These are phyloP conservation scores for Siniperca undulata DNA, from an alignment of 2,797 vertebrate genomes.

Conservation along the genomic window DNA sequence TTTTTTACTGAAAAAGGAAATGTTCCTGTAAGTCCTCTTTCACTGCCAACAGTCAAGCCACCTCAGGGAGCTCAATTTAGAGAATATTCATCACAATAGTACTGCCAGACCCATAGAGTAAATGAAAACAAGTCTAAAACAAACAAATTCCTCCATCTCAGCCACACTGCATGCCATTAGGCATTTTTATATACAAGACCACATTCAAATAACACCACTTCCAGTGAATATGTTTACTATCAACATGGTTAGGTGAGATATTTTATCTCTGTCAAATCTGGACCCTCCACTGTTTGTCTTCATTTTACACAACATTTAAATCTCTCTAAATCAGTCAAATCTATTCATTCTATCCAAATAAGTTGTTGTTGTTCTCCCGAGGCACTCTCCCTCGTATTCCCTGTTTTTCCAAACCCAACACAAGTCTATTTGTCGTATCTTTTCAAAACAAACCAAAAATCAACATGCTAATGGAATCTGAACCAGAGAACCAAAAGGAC, in stretches of 20 bases:
- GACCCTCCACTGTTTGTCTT: conserved; percentile 40
- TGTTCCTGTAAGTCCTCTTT: conserved; percentile 61
- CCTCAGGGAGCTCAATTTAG: conserved; percentile 43
- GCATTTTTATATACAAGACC: conserved; percentile 55
- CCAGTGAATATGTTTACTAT: conserved; percentile 51
- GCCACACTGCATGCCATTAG: conserved; percentile 29
- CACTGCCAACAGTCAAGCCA: conserved; percentile 53
- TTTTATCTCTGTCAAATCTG: conserved; percentile 43
- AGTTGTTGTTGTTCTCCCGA: conserved; percentile 26
- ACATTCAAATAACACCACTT: conserved; percentile 39
- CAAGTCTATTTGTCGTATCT: conserved; percentile 51
- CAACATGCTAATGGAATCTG: conserved; percentile 35
- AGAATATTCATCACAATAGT: conserved; percentile 65
- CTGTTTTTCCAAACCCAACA: conserved; percentile 43
- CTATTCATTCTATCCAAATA: conserved; percentile 32
- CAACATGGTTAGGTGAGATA: conserved; percentile 37
- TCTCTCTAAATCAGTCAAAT: neutral
- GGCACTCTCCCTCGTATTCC: conserved; percentile 3
- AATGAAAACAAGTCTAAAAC: conserved; percentile 50
- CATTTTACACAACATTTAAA: conserved; percentile 34
- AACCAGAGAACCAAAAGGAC: conserved; percentile 24
- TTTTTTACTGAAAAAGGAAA: conserved; percentile 50
- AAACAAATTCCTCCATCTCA: conserved; percentile 45
- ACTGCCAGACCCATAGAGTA: conserved; percentile 53
- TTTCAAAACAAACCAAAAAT: conserved; percentile 60